Evolutionary conservation across 2,888 invertebrate genomes (phyloP), one percentile per base, ranked within the genome.

Genomic region (Carterocephalus palaemon): DNA sequence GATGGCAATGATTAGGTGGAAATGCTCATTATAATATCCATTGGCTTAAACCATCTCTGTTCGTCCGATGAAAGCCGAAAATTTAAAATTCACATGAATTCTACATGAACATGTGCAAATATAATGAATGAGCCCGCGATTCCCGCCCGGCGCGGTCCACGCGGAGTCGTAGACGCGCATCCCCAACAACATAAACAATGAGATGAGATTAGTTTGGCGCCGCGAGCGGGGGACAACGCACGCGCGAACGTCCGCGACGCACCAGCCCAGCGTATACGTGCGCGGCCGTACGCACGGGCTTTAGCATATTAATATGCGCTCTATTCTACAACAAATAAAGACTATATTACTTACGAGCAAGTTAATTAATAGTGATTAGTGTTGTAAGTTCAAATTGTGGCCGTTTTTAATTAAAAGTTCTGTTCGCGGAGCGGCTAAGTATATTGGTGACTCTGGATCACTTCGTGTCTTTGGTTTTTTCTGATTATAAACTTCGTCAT

Each of bases 211-310:
- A 76, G 76, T 76, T 51, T 57, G 52, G 53, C 63, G 55, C 58
- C 55, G 57, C 49, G 53, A 53, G 60, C 52, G 16, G 41, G 12
- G 22, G 38, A 34, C 23, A 23, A 48, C 57, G 58, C 47, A 47
- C 59, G 60, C 45, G 48, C 45, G 49, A 57, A 62, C 65, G 67
- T 59, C 51, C 51, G 51, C 65, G 56, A 64, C 60, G 61, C 62
- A 58, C 56, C 39, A 7, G 46, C n/a, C n/a, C n/a, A 5, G 15
- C 26, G 26, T 8, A 16, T 22, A 28, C 42, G 42, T 15, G 15
- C 34, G 26, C 20, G 36, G 6, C 3, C 42, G 26, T 7, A 34
- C 43, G 43, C 13, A 15, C 34, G 47, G 9, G 17, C 41, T 23
- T 32, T 24, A 8, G 20, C 22, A 4, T 24, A n/a, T 13, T n/a